Conservation (phyloP, 2,113 vertebrate species). For the Salvelinus sp. region DNA sequence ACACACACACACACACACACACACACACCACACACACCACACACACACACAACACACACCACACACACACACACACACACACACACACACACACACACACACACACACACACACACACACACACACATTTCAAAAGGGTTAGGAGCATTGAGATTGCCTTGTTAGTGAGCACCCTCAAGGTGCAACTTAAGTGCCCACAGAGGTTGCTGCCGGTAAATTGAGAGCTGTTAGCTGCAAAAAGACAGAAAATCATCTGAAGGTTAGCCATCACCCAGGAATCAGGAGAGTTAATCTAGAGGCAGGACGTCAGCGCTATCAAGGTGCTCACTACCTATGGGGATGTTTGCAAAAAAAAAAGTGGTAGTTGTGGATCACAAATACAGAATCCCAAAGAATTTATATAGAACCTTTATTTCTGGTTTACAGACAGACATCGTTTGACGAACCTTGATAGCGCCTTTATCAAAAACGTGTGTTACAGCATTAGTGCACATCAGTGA, state of each 20-base stretch:
- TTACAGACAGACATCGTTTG: background rate
- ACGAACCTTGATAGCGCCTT: slow-evolving; percentile 57
- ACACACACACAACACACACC: slow-evolving; percentile 23
- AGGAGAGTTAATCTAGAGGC: slow-evolving; percentile 15
- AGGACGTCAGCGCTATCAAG: slow-evolving; percentile 63
- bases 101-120: slow-evolving; percentile 21
- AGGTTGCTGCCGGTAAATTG: slow-evolving; percentile 21
- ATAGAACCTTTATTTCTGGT: background rate
- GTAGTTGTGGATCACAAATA: background rate
- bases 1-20: slow-evolving; percentile 26
- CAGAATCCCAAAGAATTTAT: background rate
- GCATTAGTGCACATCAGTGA: slow-evolving; percentile 54
- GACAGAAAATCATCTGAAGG: slow-evolving; percentile 44
- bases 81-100: slow-evolving; percentile 14
- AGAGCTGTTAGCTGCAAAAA: slow-evolving; percentile 59
- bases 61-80: slow-evolving; percentile 20
- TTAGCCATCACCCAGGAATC: slow-evolving; percentile 44
- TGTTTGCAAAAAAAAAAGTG: too few species aligned
- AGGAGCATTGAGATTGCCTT: slow-evolving; percentile 34
- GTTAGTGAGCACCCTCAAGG: slow-evolving; percentile 53
- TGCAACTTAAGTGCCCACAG: slow-evolving; percentile 23
- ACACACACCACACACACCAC: slow-evolving; percentile 13
- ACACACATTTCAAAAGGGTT: slow-evolving; percentile 46
- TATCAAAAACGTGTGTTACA: slow-evolving; percentile 40
- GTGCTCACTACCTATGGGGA: background rate